Conservation (phyloP, 2,113 vertebrate species). For the Cathartes aura region DNA sequence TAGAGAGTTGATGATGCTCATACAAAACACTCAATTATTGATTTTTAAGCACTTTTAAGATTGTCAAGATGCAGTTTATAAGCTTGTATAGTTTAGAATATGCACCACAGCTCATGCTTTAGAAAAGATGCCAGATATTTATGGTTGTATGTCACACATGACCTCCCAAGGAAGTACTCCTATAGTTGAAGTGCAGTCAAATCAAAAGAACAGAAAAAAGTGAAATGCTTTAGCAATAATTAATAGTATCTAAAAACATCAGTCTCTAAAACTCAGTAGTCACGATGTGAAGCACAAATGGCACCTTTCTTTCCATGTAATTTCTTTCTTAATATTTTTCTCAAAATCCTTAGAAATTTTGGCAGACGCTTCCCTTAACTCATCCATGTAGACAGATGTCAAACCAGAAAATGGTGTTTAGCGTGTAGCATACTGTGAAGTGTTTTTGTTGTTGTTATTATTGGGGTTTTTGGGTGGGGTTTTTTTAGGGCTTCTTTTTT, state of each 20-base stretch:
- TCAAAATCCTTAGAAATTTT: background rate
- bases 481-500: background rate
- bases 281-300: background rate
- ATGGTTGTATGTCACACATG: conserved; percentile 40
- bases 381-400: background rate
- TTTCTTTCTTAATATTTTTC: background rate
- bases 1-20: conserved; percentile 61
- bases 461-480: fast-evolving
- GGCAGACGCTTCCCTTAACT: background rate
- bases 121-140: conserved; percentile 57
- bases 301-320: background rate
- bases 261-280: background rate
- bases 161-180: conserved; percentile 41
- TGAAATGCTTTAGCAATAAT: conserved; percentile 8
- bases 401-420: background rate
- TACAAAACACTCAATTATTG: conserved; percentile 66
- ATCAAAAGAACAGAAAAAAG: conserved; percentile 38
- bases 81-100: conserved; percentile 34
- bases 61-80: conserved; percentile 56
- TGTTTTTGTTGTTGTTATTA: background rate
- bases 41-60: conserved; percentile 63
- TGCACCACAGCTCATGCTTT: conserved; percentile 5
- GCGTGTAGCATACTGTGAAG: background rate
- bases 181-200: conserved; percentile 34
- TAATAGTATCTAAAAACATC: background rate